Evolutionary conservation across 1,140 invertebrate genomes (phyloP), one percentile per base, ranked within the genome.

Genomic region (Bombus affinis): DNA sequence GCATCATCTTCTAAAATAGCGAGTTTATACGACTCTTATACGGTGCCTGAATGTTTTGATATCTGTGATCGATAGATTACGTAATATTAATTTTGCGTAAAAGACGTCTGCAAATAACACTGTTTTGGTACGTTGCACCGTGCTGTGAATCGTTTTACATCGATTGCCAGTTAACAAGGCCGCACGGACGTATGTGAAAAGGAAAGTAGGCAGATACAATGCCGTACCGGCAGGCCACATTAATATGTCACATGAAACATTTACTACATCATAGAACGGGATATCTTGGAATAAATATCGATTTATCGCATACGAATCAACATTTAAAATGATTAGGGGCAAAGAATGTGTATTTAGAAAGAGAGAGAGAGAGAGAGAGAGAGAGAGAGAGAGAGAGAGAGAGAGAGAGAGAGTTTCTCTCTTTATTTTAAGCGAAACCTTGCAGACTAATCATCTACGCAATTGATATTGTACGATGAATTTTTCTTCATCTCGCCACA

Each of bases 181-280:
- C 22, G 39, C 73, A 53, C 39, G 72, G 72, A 83, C 39, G 35
- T 42, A 66, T 32, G 35, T 18, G 42, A 53, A 66, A 65, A 76
- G 32, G 39, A 65, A n/a, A 75, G 44, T 13, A 12, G 37, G 32
- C 47, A 28, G 62, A 65, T 72, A 65, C 53, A 59, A 74, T 57
- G 72, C 22, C 79, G 35, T 71, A 81, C 47, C 47, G 13, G 12
- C 3, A 25, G 22, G 59, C 35, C 22, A 74, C 12, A 73, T 73
- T 72, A n/a, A 32, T 66, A 73, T 12, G 22, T 82, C 72, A 66
- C 39, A 75, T 12, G 59, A 66, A 75, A 76, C 72, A 75, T 82
- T 15, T 35, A 66, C 53, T 66, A 75, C n/a, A 35, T 12, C 35
- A 47, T 57, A 39, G 47, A 72, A 72, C 32, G 6, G 47, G n/a